These are phyloP conservation scores for Melopsittacus undulatus DNA, from an alignment of 2,797 vertebrate species.

Conservation along the genomic window DNA sequence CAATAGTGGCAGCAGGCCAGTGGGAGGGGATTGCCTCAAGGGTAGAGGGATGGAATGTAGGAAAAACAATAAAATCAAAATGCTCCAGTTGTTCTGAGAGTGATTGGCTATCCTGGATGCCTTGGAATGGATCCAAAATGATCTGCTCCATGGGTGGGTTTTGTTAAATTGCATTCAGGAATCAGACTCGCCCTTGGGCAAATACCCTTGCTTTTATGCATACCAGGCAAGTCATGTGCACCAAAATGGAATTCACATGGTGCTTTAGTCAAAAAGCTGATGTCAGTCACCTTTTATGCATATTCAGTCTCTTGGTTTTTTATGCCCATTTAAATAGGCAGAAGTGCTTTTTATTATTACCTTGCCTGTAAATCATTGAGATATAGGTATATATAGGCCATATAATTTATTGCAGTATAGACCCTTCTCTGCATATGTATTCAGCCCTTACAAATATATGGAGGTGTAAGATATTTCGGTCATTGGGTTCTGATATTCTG, in stretches of 20 bases:
- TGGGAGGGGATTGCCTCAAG: conserved; percentile 74
- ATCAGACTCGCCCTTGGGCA: conserved; percentile 72
- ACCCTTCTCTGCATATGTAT: background rate
- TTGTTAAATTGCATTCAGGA: conserved; percentile 73
- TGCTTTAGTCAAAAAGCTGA: conserved; percentile 43
- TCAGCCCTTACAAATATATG: background rate
- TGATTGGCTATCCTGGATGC: conserved; percentile 61
- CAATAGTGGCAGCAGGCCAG: conserved; percentile 66
- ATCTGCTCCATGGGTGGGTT: conserved; percentile 51
- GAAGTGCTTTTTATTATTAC: conserved; percentile 49
- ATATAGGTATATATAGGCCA: background rate
- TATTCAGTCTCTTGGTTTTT: conserved; percentile 54
- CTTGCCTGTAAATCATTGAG: conserved; percentile 1
- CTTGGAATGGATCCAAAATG: conserved; percentile 55
- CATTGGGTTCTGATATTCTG: conserved; percentile 3
- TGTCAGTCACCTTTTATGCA: conserved; percentile 59
- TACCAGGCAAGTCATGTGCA: conserved; percentile 1
- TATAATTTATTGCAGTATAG: conserved; percentile 21
- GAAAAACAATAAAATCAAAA: conserved; percentile 72
- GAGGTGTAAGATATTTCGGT: conserved; percentile 41
- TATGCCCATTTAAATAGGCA: conserved; percentile 59
- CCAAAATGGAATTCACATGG: conserved; percentile 35
- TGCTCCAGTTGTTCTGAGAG: conserved; percentile 70
- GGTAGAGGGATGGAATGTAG: conserved; percentile 73
- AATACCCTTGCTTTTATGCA: conserved; percentile 52